These are phyloP conservation scores for Cynopterus sphinx DNA, from an alignment of 2,797 vertebrate species.

Conservation along the genomic window DNA sequence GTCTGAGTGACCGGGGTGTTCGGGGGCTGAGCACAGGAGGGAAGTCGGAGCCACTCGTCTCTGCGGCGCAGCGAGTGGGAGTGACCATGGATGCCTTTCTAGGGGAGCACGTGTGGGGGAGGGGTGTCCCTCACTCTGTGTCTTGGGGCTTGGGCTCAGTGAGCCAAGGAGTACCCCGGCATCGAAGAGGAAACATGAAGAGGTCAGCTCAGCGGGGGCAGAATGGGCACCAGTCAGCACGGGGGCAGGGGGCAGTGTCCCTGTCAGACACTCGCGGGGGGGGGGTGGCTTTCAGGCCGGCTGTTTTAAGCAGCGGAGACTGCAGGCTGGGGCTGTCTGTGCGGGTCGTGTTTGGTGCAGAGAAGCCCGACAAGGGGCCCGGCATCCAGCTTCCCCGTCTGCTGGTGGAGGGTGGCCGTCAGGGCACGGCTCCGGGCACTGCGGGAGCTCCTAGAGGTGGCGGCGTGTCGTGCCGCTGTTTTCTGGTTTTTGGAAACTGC, in stretches of 20 bases:
- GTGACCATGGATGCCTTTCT: not conserved
- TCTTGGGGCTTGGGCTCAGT: not conserved
- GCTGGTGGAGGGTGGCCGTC: not conserved
- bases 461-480: not conserved
- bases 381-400: not conserved
- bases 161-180: not conserved
- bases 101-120: no score
- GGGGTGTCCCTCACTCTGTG: no score
- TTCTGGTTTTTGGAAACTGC: not conserved
- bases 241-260: not conserved
- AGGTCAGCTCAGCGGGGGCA: no score
- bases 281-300: not conserved
- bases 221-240: no score
- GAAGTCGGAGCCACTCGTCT: not conserved
- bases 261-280: no score
- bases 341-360: not conserved
- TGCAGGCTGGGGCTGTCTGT: not conserved
- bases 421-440: not conserved
- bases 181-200: not conserved
- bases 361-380: not conserved
- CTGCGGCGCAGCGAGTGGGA: not conserved
- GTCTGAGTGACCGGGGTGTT: not conserved
- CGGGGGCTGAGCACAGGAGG: not conserved
- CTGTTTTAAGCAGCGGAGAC: not conserved
- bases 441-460: not conserved